Evolutionary conservation across 2,888 invertebrate species (phyloP), one percentile per base, ranked within the genome.

Genomic region (Euzetes globulus): DNA sequence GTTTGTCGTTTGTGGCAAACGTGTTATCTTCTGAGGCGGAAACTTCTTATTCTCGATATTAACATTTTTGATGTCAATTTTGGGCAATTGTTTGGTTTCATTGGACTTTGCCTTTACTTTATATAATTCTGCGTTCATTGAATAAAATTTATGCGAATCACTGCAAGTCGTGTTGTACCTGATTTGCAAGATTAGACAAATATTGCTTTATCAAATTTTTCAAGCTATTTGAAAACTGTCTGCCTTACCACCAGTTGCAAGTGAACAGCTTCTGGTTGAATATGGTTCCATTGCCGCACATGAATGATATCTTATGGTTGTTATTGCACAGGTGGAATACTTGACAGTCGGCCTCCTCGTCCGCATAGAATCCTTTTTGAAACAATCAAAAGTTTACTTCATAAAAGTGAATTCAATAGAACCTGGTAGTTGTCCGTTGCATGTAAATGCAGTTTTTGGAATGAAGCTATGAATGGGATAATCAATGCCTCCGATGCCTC

Each of bases 381-480:
- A 27, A 33, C 7, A 60, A 29, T 60, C 92, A 1, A 92, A 91
- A 33, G 7, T 19, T 52, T 11, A 19, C 17, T 52, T 19, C 19
- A n/a, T 11, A 17, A 11, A 17, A 19, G 17, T 52, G 17, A 11
- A 52, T n/a, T n/a, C 11, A 52, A n/a, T 6, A 52, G 9, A 63
- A 68, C 68, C 93, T 2, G 88, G 89, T 78, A 88, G 86, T 82
- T 93, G 92, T 76, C 89, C 86, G 41, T 88, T 87, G 80, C 93
- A 94, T 77, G 87, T 87, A 82, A 93, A 93, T 41, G 90, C 88
- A 0, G 93, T 93, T 81, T 88, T 86, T 1, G 92, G 92, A 76
- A 92, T 88, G 80, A 88, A 88, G 0, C 90, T 86, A 77, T 88
- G 88, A 77, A 91, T 88, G 0, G 93, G 93, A 81, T 93, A 93